Percentiles rank a stretch among this genome's conserved stretches.
Conservation (phyloP, 2,797 vertebrate species). For the Morus bassanus region DNA sequence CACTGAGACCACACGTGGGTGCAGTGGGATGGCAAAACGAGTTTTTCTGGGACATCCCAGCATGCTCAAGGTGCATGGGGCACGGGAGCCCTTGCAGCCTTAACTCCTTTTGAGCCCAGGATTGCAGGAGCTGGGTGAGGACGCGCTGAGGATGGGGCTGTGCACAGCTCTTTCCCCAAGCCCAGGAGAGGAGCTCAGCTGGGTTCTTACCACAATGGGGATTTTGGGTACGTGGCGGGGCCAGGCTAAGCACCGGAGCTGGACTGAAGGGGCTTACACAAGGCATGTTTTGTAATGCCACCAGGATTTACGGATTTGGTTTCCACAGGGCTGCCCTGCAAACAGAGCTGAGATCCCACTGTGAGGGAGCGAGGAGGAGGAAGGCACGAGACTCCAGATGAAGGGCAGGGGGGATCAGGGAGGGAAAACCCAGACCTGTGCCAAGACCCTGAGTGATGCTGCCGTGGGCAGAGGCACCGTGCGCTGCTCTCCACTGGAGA, state of each 20-base stretch:
- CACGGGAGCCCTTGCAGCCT: neutral
- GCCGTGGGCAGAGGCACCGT: rapidly evolving
- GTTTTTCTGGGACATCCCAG: neutral
- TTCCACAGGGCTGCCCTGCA: neutral
- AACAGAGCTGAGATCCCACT: rapidly evolving
- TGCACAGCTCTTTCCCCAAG: neutral
- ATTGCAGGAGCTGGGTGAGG: neutral
- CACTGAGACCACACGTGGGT: rapidly evolving
- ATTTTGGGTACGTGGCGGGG: constrained; percentile 8
- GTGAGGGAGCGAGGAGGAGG: neutral
- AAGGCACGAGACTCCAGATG: neutral
- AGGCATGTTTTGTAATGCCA: constrained; percentile 52
- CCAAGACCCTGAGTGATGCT: neutral
- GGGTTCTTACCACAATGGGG: neutral
- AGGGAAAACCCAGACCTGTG: neutral
- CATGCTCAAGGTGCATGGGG: neutral
- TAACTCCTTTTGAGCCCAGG: neutral
- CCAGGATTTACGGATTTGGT: neutral
- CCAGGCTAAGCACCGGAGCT: neutral
- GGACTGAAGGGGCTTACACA: constrained; percentile 27
- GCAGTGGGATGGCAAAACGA: neutral
- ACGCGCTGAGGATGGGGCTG: neutral
- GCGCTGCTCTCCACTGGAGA: neutral
- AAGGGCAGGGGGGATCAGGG: neutral
- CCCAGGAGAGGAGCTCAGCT: neutral